These are phyloP conservation scores for Pelusios castaneus DNA, from an alignment of 2,113 vertebrate genomes.

Conservation along the genomic window DNA sequence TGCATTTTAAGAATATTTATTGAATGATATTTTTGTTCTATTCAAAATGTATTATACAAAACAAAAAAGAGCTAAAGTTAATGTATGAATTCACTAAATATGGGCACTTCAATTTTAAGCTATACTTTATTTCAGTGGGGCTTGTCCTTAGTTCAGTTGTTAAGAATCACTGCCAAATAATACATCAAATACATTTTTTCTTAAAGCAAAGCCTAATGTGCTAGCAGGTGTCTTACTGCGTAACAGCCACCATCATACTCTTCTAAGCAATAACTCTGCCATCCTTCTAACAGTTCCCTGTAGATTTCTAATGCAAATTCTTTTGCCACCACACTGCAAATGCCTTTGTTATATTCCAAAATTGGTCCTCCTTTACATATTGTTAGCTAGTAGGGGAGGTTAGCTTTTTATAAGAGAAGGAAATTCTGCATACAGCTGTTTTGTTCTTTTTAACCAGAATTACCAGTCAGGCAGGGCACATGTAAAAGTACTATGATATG, in stretches of 20 bases:
- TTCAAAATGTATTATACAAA: not conserved
- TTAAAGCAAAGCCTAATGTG: constrained; percentile 30
- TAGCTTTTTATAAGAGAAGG: constrained; percentile 10
- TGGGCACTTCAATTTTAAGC: constrained; percentile 36
- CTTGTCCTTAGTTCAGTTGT: constrained; percentile 32
- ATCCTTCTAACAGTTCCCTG: not conserved
- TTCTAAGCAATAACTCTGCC: constrained; percentile 1
- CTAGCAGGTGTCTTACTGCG: constrained; percentile 1
- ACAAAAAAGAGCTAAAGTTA: constrained; percentile 20
- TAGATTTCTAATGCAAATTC: not conserved
- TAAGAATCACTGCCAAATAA: constrained; percentile 19
- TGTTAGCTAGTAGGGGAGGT: not conserved
- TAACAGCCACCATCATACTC: not conserved
- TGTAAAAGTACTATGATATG: not conserved
- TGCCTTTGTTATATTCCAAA: constrained; percentile 6
- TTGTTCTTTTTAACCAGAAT: not conserved
- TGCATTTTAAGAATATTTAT: not conserved
- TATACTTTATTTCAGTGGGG: constrained; percentile 13
- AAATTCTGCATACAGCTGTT: not conserved
- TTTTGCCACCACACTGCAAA: not conserved
- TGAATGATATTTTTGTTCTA: constrained; percentile 9
- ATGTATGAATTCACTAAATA: constrained; percentile 19
- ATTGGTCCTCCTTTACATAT: not conserved
- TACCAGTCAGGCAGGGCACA: not conserved
- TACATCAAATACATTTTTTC: constrained; percentile 38